These are phyloP conservation scores for Scomber japonicus DNA, from an alignment of 2,113 vertebrate genomes.

Conservation along the genomic window DNA sequence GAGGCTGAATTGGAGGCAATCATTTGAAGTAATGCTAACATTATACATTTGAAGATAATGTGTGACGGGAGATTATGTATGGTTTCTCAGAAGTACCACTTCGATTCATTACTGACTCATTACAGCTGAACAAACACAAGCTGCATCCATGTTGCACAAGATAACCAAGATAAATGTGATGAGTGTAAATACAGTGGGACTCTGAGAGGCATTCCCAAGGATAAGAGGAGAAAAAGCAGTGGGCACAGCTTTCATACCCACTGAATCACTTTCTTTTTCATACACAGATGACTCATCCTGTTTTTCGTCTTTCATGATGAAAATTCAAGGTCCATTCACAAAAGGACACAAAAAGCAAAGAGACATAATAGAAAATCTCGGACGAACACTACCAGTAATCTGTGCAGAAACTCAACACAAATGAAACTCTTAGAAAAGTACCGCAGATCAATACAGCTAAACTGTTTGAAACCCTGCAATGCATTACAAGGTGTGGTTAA, in stretches of 20 bases:
- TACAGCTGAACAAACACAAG: conserved; percentile 54
- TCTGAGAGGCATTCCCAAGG: not conserved
- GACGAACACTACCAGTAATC: not conserved
- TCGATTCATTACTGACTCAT: conserved; percentile 46
- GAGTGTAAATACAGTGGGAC: conserved; percentile 16
- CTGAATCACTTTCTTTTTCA: conserved; percentile 17
- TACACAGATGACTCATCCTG: conserved; percentile 38
- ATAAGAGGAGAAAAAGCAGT: not conserved
- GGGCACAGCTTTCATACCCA: conserved; percentile 1
- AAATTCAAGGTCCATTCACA: conserved; percentile 35
- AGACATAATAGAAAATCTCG: conserved; percentile 9
- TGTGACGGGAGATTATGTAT: conserved; percentile 1
- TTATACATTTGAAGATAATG: conserved; percentile 28
- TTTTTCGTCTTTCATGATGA: not conserved
- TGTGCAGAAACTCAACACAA: not conserved
- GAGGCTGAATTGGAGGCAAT: conserved; percentile 31
- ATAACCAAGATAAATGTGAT: conserved; percentile 28
- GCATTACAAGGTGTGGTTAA: not conserved
- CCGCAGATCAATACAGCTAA: not conserved
- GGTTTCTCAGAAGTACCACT: conserved; percentile 37
- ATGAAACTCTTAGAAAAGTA: not conserved
- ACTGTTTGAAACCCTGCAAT: not conserved
- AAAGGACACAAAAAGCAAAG: not conserved
- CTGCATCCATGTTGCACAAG: conserved; percentile 27
- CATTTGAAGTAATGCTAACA: conserved; percentile 35